Conservation (phyloP, 2,888 invertebrate species). For the Carcina quercana region DNA sequence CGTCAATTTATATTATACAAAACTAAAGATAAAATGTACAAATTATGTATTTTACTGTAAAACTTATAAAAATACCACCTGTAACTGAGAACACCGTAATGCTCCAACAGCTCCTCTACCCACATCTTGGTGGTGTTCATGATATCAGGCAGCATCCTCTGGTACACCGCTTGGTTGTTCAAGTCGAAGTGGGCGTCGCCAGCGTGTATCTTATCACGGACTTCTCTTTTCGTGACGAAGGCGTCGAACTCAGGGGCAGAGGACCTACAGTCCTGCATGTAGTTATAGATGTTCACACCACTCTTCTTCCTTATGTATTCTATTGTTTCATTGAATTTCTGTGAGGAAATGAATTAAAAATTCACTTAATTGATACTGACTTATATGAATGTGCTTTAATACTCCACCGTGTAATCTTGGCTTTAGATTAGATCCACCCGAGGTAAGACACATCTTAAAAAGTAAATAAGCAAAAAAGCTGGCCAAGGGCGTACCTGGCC, state of each 20-base stretch:
- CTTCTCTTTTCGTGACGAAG: slow-evolving; percentile 42
- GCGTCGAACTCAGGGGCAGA: slow-evolving; percentile 20
- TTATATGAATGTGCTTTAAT: too few relatives aligned
- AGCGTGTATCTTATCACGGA: slow-evolving; percentile 52
- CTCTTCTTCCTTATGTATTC: slow-evolving; percentile 39
- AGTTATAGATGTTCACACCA: slow-evolving; percentile 36
- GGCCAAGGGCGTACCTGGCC: too few relatives aligned
- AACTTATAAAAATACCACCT: too few relatives aligned
- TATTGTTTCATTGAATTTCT: slow-evolving; percentile 48
- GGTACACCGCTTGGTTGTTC: slow-evolving; percentile 70
- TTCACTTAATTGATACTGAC: too few relatives aligned
- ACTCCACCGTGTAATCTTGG: too few relatives aligned
- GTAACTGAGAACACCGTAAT: slow-evolving; percentile 80
- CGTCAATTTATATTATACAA: too few relatives aligned
- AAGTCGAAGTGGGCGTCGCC: slow-evolving; percentile 44
- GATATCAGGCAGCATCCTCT: slow-evolving; percentile 77
- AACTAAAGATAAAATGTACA: too few relatives aligned
- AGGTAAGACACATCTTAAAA: too few relatives aligned
- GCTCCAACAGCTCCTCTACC: slow-evolving; percentile 72
- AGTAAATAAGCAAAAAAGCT: too few relatives aligned
- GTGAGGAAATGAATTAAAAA: slow-evolving; percentile 7
- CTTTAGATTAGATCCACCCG: too few relatives aligned
- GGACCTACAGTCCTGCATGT: slow-evolving; percentile 21
- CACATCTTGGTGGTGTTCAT: slow-evolving; percentile 79
- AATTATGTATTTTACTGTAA: too few relatives aligned